These are phyloP conservation scores for Hystrix brachyura DNA, from an alignment of 2,113 vertebrate genomes.

Conservation along the genomic window DNA sequence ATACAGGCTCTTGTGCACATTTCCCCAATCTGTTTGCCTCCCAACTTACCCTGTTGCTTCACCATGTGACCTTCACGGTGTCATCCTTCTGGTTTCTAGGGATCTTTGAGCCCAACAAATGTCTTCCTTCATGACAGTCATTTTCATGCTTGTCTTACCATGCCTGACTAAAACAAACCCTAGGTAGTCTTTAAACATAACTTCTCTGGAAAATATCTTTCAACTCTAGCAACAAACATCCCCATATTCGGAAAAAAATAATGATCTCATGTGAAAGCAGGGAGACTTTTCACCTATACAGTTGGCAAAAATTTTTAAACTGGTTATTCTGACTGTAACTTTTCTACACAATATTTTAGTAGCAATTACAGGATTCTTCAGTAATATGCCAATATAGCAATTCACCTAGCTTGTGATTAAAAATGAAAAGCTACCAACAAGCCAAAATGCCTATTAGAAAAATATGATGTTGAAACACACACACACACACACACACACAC, in stretches of 20 bases:
- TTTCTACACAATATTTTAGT: background rate
- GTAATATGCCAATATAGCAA: background rate
- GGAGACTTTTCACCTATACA: background rate
- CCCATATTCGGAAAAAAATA: background rate
- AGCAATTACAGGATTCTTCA: background rate
- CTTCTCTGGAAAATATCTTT: background rate
- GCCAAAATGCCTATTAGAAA: background rate
- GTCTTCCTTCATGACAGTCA: background rate
- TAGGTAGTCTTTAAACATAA: background rate
- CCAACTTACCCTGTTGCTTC: background rate
- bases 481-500: background rate
- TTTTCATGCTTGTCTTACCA: background rate
- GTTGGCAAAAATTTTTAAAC: slow-evolving; percentile 5
- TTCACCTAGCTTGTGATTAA: background rate
- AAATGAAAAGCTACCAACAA: background rate
- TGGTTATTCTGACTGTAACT: background rate
- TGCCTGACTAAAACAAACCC: background rate
- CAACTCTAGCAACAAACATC: background rate
- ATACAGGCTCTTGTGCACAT: background rate
- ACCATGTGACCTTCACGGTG: accelerated
- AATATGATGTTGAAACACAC: background rate
- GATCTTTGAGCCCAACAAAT: background rate
- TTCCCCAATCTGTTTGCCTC: background rate
- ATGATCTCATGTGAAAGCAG: background rate
- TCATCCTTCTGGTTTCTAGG: background rate